phyloP scores from a whole-genome alignment of 2,797 vertebrate species.

The Nasua narica region DNA sequence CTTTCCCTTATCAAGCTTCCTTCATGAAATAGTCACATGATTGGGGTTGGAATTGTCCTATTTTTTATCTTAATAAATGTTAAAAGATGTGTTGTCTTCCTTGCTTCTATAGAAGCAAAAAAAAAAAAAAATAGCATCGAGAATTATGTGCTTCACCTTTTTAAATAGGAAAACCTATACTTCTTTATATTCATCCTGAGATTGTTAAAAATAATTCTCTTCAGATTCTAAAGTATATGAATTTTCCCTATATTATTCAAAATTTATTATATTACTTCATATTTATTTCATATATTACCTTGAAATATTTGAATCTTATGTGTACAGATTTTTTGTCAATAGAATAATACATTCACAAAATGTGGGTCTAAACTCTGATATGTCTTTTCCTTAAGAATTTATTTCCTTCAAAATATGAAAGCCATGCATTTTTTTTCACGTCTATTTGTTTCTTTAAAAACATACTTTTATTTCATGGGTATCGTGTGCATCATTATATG shows the following conservation, averaged over 20 bases:
- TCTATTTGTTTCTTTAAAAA: constrained; percentile 63
- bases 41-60: neutral
- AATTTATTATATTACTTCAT: constrained; percentile 62
- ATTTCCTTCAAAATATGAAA: constrained; percentile 61
- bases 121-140: neutral
- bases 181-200: neutral
- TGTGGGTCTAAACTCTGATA: constrained; percentile 47
- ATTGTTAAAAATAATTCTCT: neutral
- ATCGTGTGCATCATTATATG: constrained; percentile 2
- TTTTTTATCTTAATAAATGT: constrained; percentile 13
- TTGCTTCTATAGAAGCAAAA: constrained; percentile 17
- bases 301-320: constrained; percentile 62
- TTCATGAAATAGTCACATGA: neutral
- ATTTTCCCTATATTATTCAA: neutral
- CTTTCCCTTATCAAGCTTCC: neutral
- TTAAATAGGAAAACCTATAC: neutral
- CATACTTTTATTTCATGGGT: constrained; percentile 44
- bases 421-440: constrained; percentile 3
- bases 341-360: constrained; percentile 60
- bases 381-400: constrained; percentile 39
- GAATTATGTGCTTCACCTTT: neutral
- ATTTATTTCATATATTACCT: neutral
- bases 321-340: constrained; percentile 21
- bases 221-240: constrained; percentile 33
- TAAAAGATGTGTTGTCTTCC: constrained; percentile 6